Conservation (phyloP, 2,113 vertebrate species). For the human region DNA sequence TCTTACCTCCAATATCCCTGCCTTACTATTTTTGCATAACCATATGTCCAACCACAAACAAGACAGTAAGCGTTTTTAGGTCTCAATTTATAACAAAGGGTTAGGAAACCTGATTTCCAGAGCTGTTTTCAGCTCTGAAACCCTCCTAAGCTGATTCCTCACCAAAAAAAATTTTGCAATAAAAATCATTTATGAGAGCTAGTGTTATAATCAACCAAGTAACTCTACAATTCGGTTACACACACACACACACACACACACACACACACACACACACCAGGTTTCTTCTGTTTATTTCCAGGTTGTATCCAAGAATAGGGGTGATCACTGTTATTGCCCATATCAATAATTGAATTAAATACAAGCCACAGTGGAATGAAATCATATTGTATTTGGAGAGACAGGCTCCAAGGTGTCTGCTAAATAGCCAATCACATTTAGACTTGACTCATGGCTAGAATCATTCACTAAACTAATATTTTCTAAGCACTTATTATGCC, state of each 20-base stretch:
- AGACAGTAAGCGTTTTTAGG: background rate
- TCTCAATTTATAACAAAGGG: background rate
- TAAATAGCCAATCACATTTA: background rate
- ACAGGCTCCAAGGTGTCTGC: background rate
- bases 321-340: background rate
- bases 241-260: background rate
- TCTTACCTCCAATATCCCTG: background rate
- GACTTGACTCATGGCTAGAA: background rate
- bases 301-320: background rate
- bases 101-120: background rate
- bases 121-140: background rate
- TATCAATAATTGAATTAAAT: background rate
- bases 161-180: background rate
- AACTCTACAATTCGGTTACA: background rate
- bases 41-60: background rate
- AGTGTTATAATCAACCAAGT: background rate
- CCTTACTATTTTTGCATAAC: background rate
- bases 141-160: background rate
- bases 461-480: background rate
- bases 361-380: background rate
- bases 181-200: background rate
- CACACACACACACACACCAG: background rate
- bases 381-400: background rate
- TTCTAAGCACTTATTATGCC: background rate
- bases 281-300: background rate